Base-by-base conservation (phyloP, 2,888 invertebrate species). In the Lottia gigantea region DNA sequence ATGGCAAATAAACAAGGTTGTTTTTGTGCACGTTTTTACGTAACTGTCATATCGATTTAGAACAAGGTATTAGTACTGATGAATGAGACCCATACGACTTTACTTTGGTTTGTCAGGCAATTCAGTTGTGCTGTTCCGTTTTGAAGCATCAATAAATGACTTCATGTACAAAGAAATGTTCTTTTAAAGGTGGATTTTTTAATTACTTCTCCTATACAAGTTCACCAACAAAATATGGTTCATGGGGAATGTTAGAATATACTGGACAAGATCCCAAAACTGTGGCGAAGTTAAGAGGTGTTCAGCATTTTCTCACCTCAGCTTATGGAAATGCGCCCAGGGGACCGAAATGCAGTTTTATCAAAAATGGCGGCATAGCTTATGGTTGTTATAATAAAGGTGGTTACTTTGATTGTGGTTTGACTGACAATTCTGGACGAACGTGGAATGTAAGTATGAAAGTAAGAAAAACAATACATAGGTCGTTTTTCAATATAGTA, bases 231-330 rank as follows among this genome's bases (percentile, higher is more conserved):
- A 81, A 80, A 67, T 82, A 79, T 70, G 83, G 83, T 8, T 80
- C 80, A 46, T 83, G 82, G 82, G 82, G 83, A 6, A 79, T 83
- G 77, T 40, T 81, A 14, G 78, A 81, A 40, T 79, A 79, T 66
- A 81, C 81, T 12, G 80, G 80, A 16, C 80, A 83, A 66, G 74
- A 80, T n/a, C 76, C 77, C 3, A 66, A 68, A n/a, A 76, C 74
- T 12, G 80, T 80, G 0, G 79, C 83, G 15, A 82, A 81, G 71
- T 83, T 78, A 66, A 61, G 74, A 25, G 82, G 79, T 2, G 79
- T 79, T 14, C 80, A 81, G 26, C 75, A 71, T 73, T 81, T 74
- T 68, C 76, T 80, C 23, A 72, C 68, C 15, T 46, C 72, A 12
- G 62, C 62, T 23, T 71, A 40, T 62, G 61, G 66, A 19, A 67